These are phyloP conservation scores for Pogonomyrmex californicus DNA, from an alignment of 1,140 invertebrate genomes.

Conservation along the genomic window DNA sequence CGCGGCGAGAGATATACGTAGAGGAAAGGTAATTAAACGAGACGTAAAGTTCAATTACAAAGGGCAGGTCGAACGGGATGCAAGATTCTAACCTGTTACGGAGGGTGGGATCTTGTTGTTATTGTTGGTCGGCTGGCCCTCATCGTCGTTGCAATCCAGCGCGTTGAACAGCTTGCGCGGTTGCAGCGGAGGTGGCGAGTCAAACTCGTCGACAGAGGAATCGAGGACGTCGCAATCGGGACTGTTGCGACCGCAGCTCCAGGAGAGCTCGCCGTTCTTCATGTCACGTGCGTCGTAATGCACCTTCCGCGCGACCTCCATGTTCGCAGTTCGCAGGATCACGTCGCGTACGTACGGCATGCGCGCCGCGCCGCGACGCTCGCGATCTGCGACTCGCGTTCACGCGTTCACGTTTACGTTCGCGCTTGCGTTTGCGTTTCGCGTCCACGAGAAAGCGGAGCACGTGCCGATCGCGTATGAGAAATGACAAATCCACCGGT, in stretches of 20 bases:
- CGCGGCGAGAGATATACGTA: neutral
- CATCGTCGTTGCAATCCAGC: slow-evolving; percentile 81
- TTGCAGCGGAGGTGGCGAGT: slow-evolving; percentile 77
- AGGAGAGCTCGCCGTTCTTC: slow-evolving; percentile 83
- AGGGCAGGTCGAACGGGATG: too few relatives aligned
- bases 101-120: slow-evolving; percentile 73
- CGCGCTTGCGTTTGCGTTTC: too few relatives aligned
- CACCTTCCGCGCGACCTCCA: slow-evolving; percentile 82
- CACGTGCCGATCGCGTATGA: too few relatives aligned
- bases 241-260: slow-evolving; percentile 82
- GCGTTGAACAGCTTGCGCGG: slow-evolving; percentile 83
- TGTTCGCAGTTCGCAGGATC: slow-evolving; percentile 49
- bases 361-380: slow-evolving; percentile 30
- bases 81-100: slow-evolving; percentile 79
- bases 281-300: slow-evolving; percentile 82
- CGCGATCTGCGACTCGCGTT: slow-evolving; percentile 23
- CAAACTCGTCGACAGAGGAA: slow-evolving; percentile 82
- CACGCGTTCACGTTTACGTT: neutral
- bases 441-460: too few relatives aligned
- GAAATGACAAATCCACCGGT: neutral
- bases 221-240: slow-evolving; percentile 84
- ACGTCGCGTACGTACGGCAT: slow-evolving; percentile 23
- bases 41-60: neutral
- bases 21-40: neutral
- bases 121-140: slow-evolving; percentile 64